Evolutionary conservation across 2,113 vertebrate species (phyloP), one percentile per base, ranked within the genome.

Genomic region (Hippopotamus amphibius): DNA sequence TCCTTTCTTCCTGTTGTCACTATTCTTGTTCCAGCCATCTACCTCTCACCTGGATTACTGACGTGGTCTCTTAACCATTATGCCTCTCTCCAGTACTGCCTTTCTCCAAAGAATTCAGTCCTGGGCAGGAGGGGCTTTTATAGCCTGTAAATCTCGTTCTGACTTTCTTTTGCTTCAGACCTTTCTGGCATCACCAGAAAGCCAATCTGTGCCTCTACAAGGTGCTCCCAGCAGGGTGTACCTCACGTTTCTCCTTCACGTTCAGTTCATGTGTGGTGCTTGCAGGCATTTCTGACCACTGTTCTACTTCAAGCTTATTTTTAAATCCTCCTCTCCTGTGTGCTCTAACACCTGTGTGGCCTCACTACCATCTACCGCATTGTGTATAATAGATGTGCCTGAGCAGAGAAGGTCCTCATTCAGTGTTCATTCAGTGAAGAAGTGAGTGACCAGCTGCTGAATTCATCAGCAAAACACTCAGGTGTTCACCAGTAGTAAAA

Each of bases 191-290:
- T 21, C 19, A 15, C 71, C 41, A 33, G 37, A 72, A 61, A 55
- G 68, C 37, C 3, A 5, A 1, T 13, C 24, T 2, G 0, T 24
- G 53, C 43, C 22, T 57, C n/a, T 12, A 5, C 37, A 37, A 37
- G 37, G 37, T 37, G 37, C 28, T 50, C 26, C 13, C 10, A 6
- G 4, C 33, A 66, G 53, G n/a, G 21, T 21, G 53, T 79, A 7
- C 15, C 24, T 37, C 66, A 13, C 1, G 1, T 6, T 5, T 2
- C 17, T 41, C 37, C 93, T n/a, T 41, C 11, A 33, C 33, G 9
- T 2, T 72, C 22, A 5, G 10, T 30, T 66, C 48, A 6, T 0
- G 0, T 50, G 19, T 30, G 26, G 22, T 30, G 30, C 41, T 28
- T 46, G 10, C 1, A 19, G 55, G 61, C 12, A 0, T 81, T 77